Percentiles rank a stretch among this genome's conserved stretches.
Conservation (phyloP, 2,888 invertebrate genomes). For the Xestia ashworthii region DNA sequence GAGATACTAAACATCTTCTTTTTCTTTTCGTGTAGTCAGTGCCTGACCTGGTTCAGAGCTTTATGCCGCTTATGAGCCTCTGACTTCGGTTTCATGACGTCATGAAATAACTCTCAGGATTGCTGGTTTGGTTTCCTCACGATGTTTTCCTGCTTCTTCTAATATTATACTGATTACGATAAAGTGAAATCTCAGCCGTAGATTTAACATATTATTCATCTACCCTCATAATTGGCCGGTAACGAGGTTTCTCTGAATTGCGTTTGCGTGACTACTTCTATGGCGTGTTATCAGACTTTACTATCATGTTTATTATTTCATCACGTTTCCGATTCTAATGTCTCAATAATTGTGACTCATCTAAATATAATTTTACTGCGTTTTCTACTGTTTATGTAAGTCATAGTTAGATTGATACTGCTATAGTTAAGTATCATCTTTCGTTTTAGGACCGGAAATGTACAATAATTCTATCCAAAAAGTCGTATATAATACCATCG, state of each 20-base stretch:
- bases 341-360: conserved; percentile 64
- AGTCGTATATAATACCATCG: not conserved
- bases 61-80: no score
- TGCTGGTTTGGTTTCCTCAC: no score
- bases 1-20: no score
- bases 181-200: conserved; percentile 46
- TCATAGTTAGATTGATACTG: not conserved
- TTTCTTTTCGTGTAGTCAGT: no score
- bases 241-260: conserved; percentile 55
- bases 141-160: no score
- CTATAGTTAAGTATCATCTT: not conserved
- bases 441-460: not conserved
- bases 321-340: conserved; percentile 65
- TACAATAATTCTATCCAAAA: not conserved
- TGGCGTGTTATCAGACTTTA: conserved; percentile 52
- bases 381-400: conserved; percentile 46
- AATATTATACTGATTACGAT: conserved; percentile 1
- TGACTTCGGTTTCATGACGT: no score
- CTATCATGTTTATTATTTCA: conserved; percentile 61
- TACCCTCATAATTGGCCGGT: conserved; percentile 46
- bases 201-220: conserved; percentile 36
- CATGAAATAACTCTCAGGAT: no score
- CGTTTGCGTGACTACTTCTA: conserved; percentile 62
- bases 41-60: no score
- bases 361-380: conserved; percentile 43